These are phyloP conservation scores for Lasioglossum morio DNA, from an alignment of 2,888 invertebrate genomes.

Conservation along the genomic window DNA sequence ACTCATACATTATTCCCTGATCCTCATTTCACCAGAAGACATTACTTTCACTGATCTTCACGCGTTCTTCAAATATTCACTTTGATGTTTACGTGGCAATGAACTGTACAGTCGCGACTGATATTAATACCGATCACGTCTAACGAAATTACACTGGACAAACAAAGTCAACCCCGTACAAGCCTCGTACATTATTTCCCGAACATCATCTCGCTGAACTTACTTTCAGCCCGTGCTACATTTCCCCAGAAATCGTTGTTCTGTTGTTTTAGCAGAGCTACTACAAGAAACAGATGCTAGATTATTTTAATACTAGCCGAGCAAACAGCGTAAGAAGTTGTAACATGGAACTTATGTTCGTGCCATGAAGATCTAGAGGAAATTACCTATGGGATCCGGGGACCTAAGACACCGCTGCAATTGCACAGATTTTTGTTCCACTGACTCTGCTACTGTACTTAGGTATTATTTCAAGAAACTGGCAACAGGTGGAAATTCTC, in stretches of 20 bases:
- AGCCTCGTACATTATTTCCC: neutral
- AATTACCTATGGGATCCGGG: conserved; percentile 4
- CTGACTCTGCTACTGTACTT: neutral
- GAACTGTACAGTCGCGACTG: neutral
- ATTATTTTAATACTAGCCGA: neutral
- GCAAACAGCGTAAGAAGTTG: neutral
- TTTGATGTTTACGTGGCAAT: neutral
- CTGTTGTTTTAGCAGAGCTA: neutral
- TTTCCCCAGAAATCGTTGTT: neutral
- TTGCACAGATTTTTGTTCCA: neutral
- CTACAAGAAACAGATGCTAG: neutral
- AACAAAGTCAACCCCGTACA: neutral
- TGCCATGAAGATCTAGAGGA: neutral
- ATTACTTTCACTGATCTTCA: neutral
- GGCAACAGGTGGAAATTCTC: neutral
- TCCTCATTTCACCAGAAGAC: neutral
- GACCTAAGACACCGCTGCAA: neutral
- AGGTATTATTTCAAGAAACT: neutral
- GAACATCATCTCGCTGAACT: neutral
- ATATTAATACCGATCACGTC: neutral
- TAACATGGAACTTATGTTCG: neutral
- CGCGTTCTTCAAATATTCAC: neutral
- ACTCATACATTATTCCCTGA: neutral
- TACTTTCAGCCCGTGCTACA: neutral
- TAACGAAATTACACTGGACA: neutral